Evolutionary conservation across 2,113 vertebrate species (phyloP).

Genomic region (Paramormyrops kingsleyae): DNA sequence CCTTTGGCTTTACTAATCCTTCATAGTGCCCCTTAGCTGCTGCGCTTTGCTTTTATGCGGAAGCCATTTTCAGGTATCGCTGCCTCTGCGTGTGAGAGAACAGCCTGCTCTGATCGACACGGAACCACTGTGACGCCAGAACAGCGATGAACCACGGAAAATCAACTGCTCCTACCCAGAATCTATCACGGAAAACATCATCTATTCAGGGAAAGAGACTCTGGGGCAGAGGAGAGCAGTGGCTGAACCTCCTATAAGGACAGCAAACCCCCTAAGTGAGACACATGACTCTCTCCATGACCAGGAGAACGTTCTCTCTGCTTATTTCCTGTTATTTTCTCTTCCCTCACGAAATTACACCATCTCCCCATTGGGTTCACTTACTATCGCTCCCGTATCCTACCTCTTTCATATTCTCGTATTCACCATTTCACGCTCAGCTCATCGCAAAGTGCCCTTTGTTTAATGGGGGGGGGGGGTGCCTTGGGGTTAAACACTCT

Average conservation of each 20-base stretch:
- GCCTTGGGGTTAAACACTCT: not conserved
- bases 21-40: not conserved
- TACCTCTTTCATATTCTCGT: not conserved
- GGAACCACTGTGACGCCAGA: not conserved
- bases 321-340: not conserved
- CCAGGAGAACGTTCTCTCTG: not conserved
- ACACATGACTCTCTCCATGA: not conserved
- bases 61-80: not conserved
- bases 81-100: not conserved
- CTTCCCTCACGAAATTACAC: not conserved
- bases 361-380: not conserved
- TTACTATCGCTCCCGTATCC: not conserved
- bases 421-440: not conserved
- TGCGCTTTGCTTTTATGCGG: not conserved
- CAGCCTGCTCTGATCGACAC: not conserved
- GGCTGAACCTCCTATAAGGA: conserved; percentile 41
- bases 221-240: conserved; percentile 35
- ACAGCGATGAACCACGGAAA: conserved; percentile 24
- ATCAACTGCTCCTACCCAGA: conserved; percentile 45
- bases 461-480: not conserved
- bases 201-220: conserved; percentile 37
- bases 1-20: not conserved
- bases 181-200: conserved; percentile 49
- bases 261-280: conserved; percentile 21
- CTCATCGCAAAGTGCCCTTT: not conserved